phyloP scores from a whole-genome alignment of 37 sponge, comb jelly and placozoan species.

The Oscarella lobularis region DNA sequence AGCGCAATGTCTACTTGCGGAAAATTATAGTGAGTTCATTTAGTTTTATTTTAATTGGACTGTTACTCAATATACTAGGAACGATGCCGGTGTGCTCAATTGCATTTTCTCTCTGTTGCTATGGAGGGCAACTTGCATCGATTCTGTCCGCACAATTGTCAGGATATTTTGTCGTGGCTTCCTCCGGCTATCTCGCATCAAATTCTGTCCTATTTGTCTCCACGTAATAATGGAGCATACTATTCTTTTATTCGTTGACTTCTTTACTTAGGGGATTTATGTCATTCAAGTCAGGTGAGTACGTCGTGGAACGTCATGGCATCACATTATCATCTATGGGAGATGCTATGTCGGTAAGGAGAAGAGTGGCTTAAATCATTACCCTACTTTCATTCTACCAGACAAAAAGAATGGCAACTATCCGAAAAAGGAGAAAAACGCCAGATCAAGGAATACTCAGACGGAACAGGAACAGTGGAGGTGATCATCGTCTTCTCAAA shows the following conservation, averaged over 20 bases:
- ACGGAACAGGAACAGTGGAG: conserved; percentile 16
- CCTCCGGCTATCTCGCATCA: conserved; percentile 47
- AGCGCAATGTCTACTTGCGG: conserved; percentile 62
- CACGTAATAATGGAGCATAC: conserved; percentile 64
- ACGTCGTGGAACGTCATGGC: not conserved
- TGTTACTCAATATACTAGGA: conserved; percentile 19
- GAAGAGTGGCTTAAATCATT: too few species aligned
- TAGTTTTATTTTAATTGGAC: not conserved
- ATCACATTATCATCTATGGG: not conserved
- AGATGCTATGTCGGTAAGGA: not conserved
- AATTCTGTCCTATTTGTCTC: conserved; percentile 68
- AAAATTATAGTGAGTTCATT: conserved; percentile 46
- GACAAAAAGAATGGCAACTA: conserved; percentile 36
- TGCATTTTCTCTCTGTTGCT: conserved; percentile 66
- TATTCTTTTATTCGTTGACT: not conserved
- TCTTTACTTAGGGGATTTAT: not conserved
- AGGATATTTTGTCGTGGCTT: conserved; percentile 90
- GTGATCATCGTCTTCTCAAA: not conserved
- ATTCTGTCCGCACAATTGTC: conserved; percentile 82
- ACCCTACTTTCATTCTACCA: too few species aligned
- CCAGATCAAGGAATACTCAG: conserved; percentile 11
- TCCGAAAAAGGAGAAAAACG: conserved; percentile 27
- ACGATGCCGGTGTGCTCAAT: conserved; percentile 63
- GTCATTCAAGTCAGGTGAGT: not conserved
- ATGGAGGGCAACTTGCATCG: conserved; percentile 89